Conservation (phyloP, 2,797 vertebrate species). For the Mycteria americana region DNA sequence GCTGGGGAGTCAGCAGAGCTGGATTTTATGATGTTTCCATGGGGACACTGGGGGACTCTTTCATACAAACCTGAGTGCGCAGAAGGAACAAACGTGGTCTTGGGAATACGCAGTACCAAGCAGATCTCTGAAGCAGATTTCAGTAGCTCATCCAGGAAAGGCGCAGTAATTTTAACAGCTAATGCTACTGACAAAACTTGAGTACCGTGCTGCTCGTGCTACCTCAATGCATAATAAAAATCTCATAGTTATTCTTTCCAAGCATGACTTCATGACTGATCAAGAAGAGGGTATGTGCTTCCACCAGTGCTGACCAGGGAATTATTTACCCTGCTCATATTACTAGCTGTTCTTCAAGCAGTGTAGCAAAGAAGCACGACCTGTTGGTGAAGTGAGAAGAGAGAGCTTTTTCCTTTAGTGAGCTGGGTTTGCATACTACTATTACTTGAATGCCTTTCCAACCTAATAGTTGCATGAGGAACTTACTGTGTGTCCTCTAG, state of each 20-base stretch:
- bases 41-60: neutral
- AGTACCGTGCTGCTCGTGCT: accelerated
- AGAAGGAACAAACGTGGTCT: neutral
- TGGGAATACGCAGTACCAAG: neutral
- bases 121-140: neutral
- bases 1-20: neutral
- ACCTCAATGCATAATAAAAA: neutral
- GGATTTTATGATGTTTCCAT: neutral
- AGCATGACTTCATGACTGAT: neutral
- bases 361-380: neutral
- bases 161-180: neutral
- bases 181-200: neutral
- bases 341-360: neutral
- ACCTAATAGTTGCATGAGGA: accelerated
- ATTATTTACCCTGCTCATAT: neutral
- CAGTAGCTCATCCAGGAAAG: neutral
- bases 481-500: neutral
- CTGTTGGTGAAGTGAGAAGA: neutral
- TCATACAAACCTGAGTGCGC: neutral
- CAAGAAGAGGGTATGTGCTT: neutral
- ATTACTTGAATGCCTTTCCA: neutral
- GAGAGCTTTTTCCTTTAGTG: neutral
- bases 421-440: neutral
- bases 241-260: neutral
- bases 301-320: neutral